These are phyloP conservation scores for Aleiodes leptofemur DNA, from an alignment of 2,888 invertebrate species.

Conservation along the genomic window DNA sequence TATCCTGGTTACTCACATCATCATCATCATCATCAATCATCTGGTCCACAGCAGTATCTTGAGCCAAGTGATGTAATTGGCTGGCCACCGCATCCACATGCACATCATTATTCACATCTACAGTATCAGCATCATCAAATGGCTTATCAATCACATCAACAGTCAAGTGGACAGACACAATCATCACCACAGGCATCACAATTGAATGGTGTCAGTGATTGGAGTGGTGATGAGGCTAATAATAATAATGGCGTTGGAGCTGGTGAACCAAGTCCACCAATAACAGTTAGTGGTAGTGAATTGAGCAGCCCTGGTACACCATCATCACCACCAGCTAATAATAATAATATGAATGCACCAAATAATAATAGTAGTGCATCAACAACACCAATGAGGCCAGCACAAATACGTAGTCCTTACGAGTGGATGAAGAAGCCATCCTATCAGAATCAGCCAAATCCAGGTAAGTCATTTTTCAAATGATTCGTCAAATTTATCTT, in stretches of 20 bases:
- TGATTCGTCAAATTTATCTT: neutral
- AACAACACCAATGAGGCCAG: constrained; percentile 78
- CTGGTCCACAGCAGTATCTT: constrained; percentile 75
- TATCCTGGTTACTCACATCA: constrained; percentile 59
- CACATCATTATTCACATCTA: constrained; percentile 71
- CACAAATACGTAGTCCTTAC: constrained; percentile 87
- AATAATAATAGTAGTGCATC: constrained; percentile 58
- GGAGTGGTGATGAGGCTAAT: constrained; percentile 64
- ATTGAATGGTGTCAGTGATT: constrained; percentile 57
- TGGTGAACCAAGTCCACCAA: constrained; percentile 78
- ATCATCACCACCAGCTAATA: constrained; percentile 67
- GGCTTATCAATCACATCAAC: constrained; percentile 63
- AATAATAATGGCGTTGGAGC: constrained; percentile 50
- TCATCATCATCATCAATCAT: constrained; percentile 74
- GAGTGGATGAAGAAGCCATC: constrained; percentile 96
- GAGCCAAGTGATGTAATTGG: constrained; percentile 74
- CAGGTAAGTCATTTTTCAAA: constrained; percentile 79
- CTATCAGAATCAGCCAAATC: constrained; percentile 89
- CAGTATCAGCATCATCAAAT: constrained; percentile 73
- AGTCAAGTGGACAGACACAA: constrained; percentile 56
- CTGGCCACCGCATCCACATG: constrained; percentile 76
- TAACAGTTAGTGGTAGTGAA: constrained; percentile 79
- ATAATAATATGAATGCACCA: constrained; percentile 67
- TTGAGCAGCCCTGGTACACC: constrained; percentile 79
- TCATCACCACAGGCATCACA: constrained; percentile 45